These are phyloP conservation scores for Drosophila grimshawi DNA, from an alignment of 1,140 invertebrate genomes.

Conservation along the genomic window DNA sequence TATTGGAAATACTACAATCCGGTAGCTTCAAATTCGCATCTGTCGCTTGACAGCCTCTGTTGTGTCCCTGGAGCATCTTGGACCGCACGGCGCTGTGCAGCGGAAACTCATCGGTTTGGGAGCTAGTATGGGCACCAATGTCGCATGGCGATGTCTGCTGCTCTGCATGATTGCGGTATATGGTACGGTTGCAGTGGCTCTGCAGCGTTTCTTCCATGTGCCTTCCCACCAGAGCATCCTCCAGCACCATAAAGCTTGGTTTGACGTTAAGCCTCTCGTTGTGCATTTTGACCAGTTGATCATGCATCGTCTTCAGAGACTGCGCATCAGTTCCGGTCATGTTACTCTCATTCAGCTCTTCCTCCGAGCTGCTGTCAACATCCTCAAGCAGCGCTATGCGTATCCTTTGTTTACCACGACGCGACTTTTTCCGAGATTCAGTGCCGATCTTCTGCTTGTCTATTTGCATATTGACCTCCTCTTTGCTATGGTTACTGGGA, in stretches of 20 bases:
- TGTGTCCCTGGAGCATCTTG: background rate
- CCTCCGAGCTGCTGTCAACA: conserved; percentile 3
- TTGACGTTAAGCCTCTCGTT: conserved; percentile 41
- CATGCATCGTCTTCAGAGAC: conserved; percentile 10
- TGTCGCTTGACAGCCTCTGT: conserved; percentile 30
- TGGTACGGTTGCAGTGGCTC: background rate
- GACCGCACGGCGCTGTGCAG: conserved; percentile 21
- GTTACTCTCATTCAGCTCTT: background rate
- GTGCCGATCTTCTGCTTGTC: background rate
- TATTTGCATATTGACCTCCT: background rate
- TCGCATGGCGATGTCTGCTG: conserved; percentile 48
- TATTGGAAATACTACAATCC: background rate
- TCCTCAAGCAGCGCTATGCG: conserved; percentile 46
- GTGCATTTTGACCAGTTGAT: conserved; percentile 36
- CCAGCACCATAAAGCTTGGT: conserved; percentile 57
- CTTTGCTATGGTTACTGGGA: background rate
- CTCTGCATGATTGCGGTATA: conserved; percentile 36
- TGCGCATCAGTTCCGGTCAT: conserved; percentile 5
- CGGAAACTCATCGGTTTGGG: conserved; percentile 48
- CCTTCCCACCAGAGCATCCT: conserved; percentile 40
- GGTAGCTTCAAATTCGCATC: background rate
- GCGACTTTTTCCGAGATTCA: background rate
- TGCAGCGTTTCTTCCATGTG: conserved; percentile 33
- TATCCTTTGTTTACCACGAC: conserved; percentile 21
- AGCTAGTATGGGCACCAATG: conserved; percentile 40